Base-by-base conservation (phyloP, 2,113 vertebrate species). In the Cardinalis cardinalis region DNA sequence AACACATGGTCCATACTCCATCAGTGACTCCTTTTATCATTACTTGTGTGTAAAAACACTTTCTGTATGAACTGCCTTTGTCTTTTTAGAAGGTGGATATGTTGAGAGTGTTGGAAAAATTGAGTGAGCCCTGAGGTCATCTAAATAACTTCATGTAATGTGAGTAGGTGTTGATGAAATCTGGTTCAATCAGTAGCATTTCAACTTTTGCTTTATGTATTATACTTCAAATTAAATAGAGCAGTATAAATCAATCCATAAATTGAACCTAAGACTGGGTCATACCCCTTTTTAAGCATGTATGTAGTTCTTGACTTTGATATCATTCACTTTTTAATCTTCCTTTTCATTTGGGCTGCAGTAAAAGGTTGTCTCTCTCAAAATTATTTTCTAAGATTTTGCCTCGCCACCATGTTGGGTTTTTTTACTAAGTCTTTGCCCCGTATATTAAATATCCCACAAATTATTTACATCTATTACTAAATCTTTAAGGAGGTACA, bases 121-220 rank as follows among this genome's bases (percentile, higher is more conserved):
- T 59, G 55, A 76, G 21, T 56, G 88, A 76, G 74, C 34, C 82
- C 58, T 60, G 38, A 88, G 63, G 95, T 85, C 38, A 10, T 73
- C 78, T 76, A 61, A 89, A 79, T 58, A 79, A 64, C 41, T 88
- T 41, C 18, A 0, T 52, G 81, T 81, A 90, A 94, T 1, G 0
- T 81, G 73, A 92, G 81, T 61, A 92, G 46, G 75, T 92, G 74
- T 64, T 81, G 80, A 71, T 87, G 81, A 90, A 93, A 75, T 36
- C 10, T 72, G 40, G 31, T 90, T 90, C 46, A 78, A 34, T 58
- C 44, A 64, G 26, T 65, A 90, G 34, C 68, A 72, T 84, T 92
- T 93, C 76, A 75, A 26, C 14, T 81, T 88, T 58, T 43, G 4
- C 52, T 73, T 75, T 56, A 69, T 75, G 38, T 75, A 65, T 84